Evolutionary conservation across 2,888 invertebrate genomes (phyloP), one percentile per base, ranked within the genome.

Genomic region (Apotomis turbidana): DNA sequence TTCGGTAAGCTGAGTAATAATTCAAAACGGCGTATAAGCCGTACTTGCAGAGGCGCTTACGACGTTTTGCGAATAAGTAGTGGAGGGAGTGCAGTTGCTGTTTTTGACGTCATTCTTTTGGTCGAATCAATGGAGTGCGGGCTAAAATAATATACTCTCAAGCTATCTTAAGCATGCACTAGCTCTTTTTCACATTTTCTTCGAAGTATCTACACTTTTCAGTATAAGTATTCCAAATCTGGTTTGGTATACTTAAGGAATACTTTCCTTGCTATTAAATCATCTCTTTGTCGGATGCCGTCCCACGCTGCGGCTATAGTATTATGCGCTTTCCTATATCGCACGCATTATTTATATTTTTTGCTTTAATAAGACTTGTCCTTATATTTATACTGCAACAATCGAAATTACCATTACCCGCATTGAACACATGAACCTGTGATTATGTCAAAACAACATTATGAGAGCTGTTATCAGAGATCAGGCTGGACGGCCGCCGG

Each of bases 81-180:
- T 38, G 38, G 3, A 12, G 38, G 64, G 41, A 44, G 63, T 38
- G 51, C 51, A 59, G 64, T 59, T 41, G 59, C 64, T 71, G 70
- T 71, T 71, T 66, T 54, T 71, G 70, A 71, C 70, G 60, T 12
- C 49, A 49, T 3, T 49, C 5, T 10, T 61, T 5, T 46, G 10
- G 15, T 13, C 5, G n/a, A 9, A 38, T 54, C 54, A 44, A 61
- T 62, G 36, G 38, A 41, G 62, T 63, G 49, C 51, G 49, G 49
- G 55, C 49, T 62, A 27, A 49, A 57, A 55, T 57, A 46, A 55
- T 38, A 12, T 3, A 27, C 38, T 57, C 2, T n/a, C 41, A 6
- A 41, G 2, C 27, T 27, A 27, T 27, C 27, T 27, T 27, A 27
- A 27, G 27, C 27, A 27, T 27, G 27, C 27, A 2, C 27, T 2